Base-by-base conservation (phyloP, 2,797 vertebrate genomes). In the Peromyscus nudipes region DNA sequence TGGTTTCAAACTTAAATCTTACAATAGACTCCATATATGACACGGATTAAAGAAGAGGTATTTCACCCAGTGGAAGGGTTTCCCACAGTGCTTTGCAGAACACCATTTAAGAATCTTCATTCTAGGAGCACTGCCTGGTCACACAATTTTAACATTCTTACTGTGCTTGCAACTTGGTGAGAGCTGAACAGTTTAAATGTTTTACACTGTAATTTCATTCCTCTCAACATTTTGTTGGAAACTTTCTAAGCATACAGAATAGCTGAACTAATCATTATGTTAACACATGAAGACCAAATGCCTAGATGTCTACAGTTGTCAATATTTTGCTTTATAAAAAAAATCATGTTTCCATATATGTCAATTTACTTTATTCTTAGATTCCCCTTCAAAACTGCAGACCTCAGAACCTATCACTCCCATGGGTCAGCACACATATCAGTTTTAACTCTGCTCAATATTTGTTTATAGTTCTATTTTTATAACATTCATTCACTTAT, bases 1-100 rank as follows among this genome's bases (percentile, higher is more conserved):
- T 13, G 21, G 79, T 80, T 94, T 69, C 34, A 62, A 90, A 80
- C 17, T 77, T 62, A 97, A 76, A 69, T 75, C 13, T 69, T 75
- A 83, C 5, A n/a, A 37, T 52, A 69, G 52, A 37, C 9, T 6
- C 2, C 46, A 10, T 55, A 6, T 27, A 17, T 37, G 46, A 52
- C 1, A 86, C 1, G 6, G 16, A 67, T 43, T 69, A 71, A 95
- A 69, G 31, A 10, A 86, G 11, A 55, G 43, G 8, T 91, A 6
- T 76, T 46, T 73, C 76, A 34, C 6, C 62, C 71, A 25, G 4
- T 31, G 1, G 23, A 71, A 34, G 37, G 34, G 37, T 2, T 9
- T 52, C 6, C 16, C 64, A 40, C 77, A 62, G 79, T 12, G 27
- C 23, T 84, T 37, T n/a, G 0, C 10, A 21, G 6, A 27, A 55